A percentile compares a stretch with the other conserved stretches of the same genome.
Evolutionary conservation across 2,797 vertebrate species (phyloP).

Genomic region (Carduelis carduelis): DNA sequence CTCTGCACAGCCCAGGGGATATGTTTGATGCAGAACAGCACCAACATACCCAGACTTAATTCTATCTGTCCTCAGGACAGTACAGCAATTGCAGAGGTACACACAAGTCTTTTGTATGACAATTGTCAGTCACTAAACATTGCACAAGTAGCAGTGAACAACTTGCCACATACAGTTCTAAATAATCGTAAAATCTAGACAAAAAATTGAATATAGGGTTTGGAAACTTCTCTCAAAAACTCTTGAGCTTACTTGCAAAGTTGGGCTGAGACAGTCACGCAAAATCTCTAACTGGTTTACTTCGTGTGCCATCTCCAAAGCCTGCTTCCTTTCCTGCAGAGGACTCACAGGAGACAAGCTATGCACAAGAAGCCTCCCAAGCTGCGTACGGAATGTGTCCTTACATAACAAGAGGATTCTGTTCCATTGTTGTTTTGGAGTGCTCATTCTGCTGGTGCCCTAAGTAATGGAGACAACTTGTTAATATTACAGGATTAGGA

Average conservation of each 20-base stretch:
- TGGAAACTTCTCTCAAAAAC: background rate
- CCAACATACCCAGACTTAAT: background rate
- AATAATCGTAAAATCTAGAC: background rate
- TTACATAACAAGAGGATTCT: slow-evolving; percentile 89
- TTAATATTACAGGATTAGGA: background rate
- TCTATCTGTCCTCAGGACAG: background rate
- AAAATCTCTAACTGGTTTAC: slow-evolving; percentile 89
- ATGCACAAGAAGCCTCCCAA: slow-evolving; percentile 91
- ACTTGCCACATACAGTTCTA: background rate
- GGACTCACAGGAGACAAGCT: slow-evolving; percentile 82
- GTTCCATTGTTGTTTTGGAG: slow-evolving; percentile 88
- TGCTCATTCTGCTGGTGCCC: slow-evolving; percentile 76
- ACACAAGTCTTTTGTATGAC: background rate
- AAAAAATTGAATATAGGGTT: background rate
- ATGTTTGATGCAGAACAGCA: background rate
- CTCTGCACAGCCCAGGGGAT: background rate
- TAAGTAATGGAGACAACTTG: background rate
- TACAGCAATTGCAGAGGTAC: background rate
- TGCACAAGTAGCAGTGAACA: background rate
- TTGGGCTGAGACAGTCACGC: slow-evolving; percentile 89
- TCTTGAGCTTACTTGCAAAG: slow-evolving; percentile 83
- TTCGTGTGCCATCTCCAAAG: slow-evolving; percentile 85
- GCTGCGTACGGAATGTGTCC: slow-evolving; percentile 89
- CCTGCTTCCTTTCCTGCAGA: slow-evolving; percentile 84
- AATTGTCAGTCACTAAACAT: background rate